Base-by-base conservation (phyloP, 2,888 invertebrate genomes). In the Galerucella calmariensis region DNA sequence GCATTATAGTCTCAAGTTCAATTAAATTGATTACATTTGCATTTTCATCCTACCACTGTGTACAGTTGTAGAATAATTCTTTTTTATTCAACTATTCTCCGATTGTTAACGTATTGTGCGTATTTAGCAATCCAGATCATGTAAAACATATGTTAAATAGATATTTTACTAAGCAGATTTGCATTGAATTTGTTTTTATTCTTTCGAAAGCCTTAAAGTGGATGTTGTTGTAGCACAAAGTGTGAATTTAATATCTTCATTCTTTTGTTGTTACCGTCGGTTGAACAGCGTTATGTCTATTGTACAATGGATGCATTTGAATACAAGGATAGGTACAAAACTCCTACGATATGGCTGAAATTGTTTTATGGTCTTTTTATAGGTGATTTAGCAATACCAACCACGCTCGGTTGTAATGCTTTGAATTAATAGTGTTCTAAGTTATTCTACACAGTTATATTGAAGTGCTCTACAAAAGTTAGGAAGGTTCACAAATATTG, bases 101-200 rank as follows among this genome's bases (percentile, higher is more conserved):
- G 53, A 67, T 61, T 67, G 74, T 56, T 69, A 67, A 69, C 67
- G 61, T 68, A 69, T 63, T 44, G 63, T 73, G 72, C 70, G 67
- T 67, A 74, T 71, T 62, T 67, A 66, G 72, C 72, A 65, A 71
- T 70, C 67, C 65, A 67, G 74, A 72, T 76, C 74, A 74, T 78
- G 77, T 75, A 76, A 78, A 77, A 79, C 78, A 79, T 74, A 77
- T 79, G 78, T 79, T 74, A 79, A 78, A 75, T 78, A 78, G 77
- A 77, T 77, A 78, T 75, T 78, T 78, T 75, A 74, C 74, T 70
- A 63, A 74, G 67, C 72, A 75, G 75, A 81, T 81, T 81, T 81
- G 80, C 81, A 81, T 81, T 80, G 81, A 81, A 81, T 81, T 81
- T 80, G 80, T 79, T 80, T 74, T 75, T 72, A 73, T 74, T 66